Percentiles rank a stretch among this genome's conserved stretches.
Evolutionary conservation across 2,888 invertebrate genomes (phyloP).

Genomic region (Drepana falcataria): DNA sequence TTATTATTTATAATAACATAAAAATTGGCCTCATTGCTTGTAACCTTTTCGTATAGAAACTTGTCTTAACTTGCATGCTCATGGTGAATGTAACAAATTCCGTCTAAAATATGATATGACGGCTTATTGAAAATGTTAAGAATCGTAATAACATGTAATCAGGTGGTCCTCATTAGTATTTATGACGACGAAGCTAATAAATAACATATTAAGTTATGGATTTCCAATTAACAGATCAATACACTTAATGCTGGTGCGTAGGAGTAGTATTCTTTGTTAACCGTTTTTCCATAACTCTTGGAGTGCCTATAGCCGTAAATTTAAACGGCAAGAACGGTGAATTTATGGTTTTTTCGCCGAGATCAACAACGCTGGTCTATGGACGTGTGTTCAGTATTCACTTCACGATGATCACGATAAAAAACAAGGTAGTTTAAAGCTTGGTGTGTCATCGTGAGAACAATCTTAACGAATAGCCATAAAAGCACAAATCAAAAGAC

Average conservation of each 20-base stretch:
- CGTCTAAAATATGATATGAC: too few relatives aligned
- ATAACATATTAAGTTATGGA: not conserved
- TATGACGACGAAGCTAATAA: not conserved
- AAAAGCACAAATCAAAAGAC: constrained; percentile 12
- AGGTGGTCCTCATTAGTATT: not conserved
- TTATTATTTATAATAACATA: too few relatives aligned
- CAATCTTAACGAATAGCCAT: constrained; percentile 18
- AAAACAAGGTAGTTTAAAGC: not conserved
- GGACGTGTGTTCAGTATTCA: too few relatives aligned
- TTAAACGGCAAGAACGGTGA: not conserved
- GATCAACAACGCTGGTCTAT: too few relatives aligned
- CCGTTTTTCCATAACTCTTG: not conserved
- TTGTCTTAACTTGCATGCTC: too few relatives aligned
- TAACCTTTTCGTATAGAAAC: too few relatives aligned
- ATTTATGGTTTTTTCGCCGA: too few relatives aligned
- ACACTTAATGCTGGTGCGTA: not conserved
- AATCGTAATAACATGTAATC: too few relatives aligned
- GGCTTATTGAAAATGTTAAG: too few relatives aligned
- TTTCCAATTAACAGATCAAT: not conserved
- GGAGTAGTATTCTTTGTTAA: not conserved
- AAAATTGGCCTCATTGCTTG: too few relatives aligned
- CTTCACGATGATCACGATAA: not conserved
- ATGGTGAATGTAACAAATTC: too few relatives aligned
- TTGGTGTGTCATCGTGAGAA: constrained; percentile 28
- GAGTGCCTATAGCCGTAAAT: not conserved